Evolutionary conservation across 2,797 vertebrate species (phyloP), one percentile per base, ranked within the genome.

Genomic region (Argentina silus): DNA sequence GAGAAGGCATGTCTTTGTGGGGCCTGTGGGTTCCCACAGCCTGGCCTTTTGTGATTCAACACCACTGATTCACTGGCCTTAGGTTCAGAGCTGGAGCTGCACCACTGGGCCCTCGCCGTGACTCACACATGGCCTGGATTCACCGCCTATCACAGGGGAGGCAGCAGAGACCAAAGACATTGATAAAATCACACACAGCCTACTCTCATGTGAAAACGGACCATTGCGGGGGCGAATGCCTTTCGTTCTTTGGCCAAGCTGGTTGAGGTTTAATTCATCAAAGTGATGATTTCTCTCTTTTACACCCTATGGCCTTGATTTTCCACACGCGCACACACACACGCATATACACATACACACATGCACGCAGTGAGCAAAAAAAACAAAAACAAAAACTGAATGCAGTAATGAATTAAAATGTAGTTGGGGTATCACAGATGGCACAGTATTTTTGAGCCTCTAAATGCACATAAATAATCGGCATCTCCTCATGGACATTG

Each of bases 61-160:
- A 21, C 19, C 63, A 51, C 23, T 76, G 68, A 69, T 17, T 68
- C 75, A 72, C 65, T 57, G 23, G 61, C 68, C 74, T 60, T 55
- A 53, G 74, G 73, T 44, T 53, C 57, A 19, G 45, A 62, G 56
- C 48, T 60, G 55, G 17, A 64, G 59, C 59, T 55, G 11, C 55
- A 50, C 42, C 44, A 66, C 15, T 53, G 51, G 51, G 51, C 6
- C 15, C 21, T 59, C 19, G 56, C 59, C 11, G 6, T 60, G 57
- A 14, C 23, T 60, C 57, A 60, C 57, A 60, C 11, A 23, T 60
- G 57, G 23, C 21, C 57, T 60, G 23, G 57, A 12, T 27, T 60
- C 57, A 27, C 19, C 56, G 23, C 21, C 2, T 19, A 5, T 9
- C 11, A 11, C 23, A 60, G 57, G 57, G 57, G 57, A 36, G 57